Evolutionary conservation across 2,113 vertebrate species (phyloP).

Genomic region (Phyllostomus discolor): DNA sequence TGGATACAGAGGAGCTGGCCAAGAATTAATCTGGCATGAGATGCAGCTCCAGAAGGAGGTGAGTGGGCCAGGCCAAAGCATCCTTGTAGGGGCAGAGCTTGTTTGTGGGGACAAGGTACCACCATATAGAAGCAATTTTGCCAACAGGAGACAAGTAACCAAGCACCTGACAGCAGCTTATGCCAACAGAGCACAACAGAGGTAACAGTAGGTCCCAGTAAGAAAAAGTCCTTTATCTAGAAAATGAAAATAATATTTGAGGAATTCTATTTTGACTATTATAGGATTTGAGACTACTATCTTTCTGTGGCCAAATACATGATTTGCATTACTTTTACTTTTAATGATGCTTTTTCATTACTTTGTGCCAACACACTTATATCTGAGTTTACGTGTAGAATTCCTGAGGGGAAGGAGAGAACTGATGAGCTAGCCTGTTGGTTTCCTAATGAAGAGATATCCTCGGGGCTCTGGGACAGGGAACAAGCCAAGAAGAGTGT

Average conservation of each 20-base stretch:
- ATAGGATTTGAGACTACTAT: neutral
- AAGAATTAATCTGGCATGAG: conserved; percentile 31
- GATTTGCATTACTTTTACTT: neutral
- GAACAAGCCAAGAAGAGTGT: neutral
- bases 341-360: neutral
- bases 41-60: neutral
- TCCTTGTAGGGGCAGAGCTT: neutral
- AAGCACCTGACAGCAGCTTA: conserved; percentile 33
- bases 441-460: neutral
- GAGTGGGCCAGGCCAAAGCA: neutral
- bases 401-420: neutral
- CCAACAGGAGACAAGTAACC: conserved; percentile 33
- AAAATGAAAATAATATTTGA: conserved; percentile 48
- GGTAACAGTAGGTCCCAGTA: conserved; percentile 46
- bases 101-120: neutral
- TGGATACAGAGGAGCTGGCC: conserved; percentile 20
- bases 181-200: conserved; percentile 38
- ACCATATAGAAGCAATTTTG: neutral
- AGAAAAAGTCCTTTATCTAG: conserved; percentile 21
- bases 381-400: neutral
- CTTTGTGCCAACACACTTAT: neutral
- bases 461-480: neutral
- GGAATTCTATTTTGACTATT: neutral
- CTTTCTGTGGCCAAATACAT: neutral
- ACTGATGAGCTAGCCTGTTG: neutral